Base-by-base conservation (phyloP, 2,888 invertebrate species). In the Eurytoma adleriae region DNA sequence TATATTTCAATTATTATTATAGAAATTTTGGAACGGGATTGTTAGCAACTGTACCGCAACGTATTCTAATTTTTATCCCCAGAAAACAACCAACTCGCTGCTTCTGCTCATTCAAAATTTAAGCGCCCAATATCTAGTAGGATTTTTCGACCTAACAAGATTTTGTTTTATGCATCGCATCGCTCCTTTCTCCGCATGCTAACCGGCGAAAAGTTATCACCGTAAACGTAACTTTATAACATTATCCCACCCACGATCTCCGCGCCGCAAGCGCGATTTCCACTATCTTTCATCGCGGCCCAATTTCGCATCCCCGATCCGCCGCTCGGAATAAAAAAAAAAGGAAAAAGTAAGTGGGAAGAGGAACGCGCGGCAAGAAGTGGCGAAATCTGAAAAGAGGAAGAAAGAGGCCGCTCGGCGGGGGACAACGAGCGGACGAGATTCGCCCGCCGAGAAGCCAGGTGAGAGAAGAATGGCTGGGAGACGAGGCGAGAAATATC, bases 401-500 rank as follows among this genome's bases (percentile, higher is more conserved):
- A 67, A 48, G 50, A 67, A 56, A 24, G 10, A 66, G 20, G 10
- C 12, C n/a, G 54, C 61, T 7, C 40, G 20, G 52, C 12, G 40
- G 59, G 59, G 50, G 13, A 30, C 27, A 66, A 50, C 14, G 18
- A 30, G 18, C 50, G 40, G 27, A 40, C 30, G 69, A 62, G 69
- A 75, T 78, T 73, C 54, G 24, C 13, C n/a, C 54, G 24, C 13
- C n/a, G 59, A 61, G 56, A 72, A 78, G 67, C 40, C 61, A 48
- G 40, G 40, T 40, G 14, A n/a, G 18, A 50, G 54, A 69, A 66
- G 57, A 75, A 75, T 67, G 59, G 54, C 20, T 52, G 10, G 61
- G 40, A 72, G 76, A 52, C 67, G 67, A 68, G 72, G 67, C 40
- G 76, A 76, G 80, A 76, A 72, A 76, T 80, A 80, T 80, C 72